Conservation (phyloP, 2,888 invertebrate genomes). For the Salticus scenicus region DNA sequence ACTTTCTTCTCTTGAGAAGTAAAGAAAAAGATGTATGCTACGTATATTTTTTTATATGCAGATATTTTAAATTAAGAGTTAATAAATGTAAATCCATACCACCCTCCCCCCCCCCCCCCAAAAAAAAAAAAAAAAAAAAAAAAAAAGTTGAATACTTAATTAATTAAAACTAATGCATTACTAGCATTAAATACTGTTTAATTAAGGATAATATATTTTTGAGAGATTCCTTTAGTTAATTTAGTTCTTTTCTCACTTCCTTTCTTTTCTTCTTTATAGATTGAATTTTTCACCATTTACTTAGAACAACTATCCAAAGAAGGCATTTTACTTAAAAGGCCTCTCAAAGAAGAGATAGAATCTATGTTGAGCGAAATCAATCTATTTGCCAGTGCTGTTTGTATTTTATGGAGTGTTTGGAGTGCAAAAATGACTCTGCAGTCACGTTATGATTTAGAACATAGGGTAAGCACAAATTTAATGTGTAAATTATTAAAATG, state of each 20-base stretch:
- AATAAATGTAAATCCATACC: no score
- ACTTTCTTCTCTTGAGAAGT: no score
- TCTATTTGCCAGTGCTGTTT: conserved; percentile 88
- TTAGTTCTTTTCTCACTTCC: background rate
- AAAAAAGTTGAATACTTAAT: no score
- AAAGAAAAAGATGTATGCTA: no score
- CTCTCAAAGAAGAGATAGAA: conserved; percentile 71
- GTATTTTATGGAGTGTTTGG: conserved; percentile 97
- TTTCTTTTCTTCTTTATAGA: conserved; percentile 9
- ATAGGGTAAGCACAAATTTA: conserved; percentile 90
- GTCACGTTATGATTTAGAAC: conserved; percentile 93
- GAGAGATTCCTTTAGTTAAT: no score
- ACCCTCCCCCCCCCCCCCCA: no score
- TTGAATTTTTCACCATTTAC: conserved; percentile 78
- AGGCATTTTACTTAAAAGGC: background rate
- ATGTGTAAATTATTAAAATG: background rate
- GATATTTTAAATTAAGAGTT: no score
- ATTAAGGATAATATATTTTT: no score
- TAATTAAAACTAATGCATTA: no score
- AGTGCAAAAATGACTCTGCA: conserved; percentile 90
- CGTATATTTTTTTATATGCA: no score
- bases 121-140: no score
- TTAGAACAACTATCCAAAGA: conserved; percentile 11
- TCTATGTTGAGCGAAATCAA: conserved; percentile 84
- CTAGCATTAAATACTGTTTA: no score